Conservation (phyloP, 2,797 vertebrate species). For the Erpetoichthys calabaricus region DNA sequence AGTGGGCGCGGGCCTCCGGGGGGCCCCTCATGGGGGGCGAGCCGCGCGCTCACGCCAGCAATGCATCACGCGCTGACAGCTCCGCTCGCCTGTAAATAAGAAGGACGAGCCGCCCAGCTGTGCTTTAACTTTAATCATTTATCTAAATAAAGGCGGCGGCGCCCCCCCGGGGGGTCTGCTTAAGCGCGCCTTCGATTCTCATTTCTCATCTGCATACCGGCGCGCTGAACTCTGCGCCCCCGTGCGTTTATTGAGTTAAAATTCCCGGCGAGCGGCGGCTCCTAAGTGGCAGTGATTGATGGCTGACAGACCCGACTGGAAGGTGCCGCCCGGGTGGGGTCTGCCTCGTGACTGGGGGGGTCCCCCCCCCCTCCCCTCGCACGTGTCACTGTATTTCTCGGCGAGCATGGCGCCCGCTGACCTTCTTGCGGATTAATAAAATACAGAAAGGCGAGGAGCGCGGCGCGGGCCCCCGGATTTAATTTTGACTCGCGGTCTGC, state of each 20-base stretch:
- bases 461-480: no score
- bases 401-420: no score
- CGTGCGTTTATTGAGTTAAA: conserved; percentile 40
- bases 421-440: no score
- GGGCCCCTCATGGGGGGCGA: no score
- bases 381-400: no score
- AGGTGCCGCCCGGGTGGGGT: no score
- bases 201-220: conserved; percentile 46
- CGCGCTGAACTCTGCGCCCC: conserved; percentile 27
- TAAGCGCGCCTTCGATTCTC: not conserved
- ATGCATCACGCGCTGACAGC: conserved; percentile 66
- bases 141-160: conserved; percentile 57
- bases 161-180: conserved; percentile 22
- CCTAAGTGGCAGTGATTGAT: conserved; percentile 69
- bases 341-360: no score
- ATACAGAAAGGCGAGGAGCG: no score
- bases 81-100: conserved; percentile 55
- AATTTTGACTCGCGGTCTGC: no score
- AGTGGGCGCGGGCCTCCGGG: no score
- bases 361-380: no score
- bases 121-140: conserved; percentile 64
- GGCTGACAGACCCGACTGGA: not conserved
- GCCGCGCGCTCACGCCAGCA: conserved; percentile 20
- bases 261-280: conserved; percentile 34
- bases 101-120: conserved; percentile 43